These are phyloP conservation scores for Phoxinus dragarum DNA, from an alignment of 2,797 vertebrate species.

Conservation along the genomic window DNA sequence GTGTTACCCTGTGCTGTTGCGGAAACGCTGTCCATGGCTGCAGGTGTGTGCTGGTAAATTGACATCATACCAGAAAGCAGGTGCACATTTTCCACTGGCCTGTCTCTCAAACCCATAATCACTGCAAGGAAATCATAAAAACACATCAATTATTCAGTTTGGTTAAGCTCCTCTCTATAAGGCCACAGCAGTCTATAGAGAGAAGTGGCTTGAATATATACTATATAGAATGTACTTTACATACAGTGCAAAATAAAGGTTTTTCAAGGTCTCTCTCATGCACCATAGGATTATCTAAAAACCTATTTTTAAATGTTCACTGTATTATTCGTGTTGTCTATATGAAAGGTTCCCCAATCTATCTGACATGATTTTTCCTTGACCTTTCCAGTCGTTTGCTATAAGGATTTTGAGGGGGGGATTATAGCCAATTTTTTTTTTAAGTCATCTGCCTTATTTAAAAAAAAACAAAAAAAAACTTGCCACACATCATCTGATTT, in stretches of 20 bases:
- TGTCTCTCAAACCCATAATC: constrained; percentile 95
- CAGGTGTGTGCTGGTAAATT: constrained; percentile 86
- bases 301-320: not conserved
- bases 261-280: not conserved
- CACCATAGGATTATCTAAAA: not conserved
- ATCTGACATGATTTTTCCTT: not conserved
- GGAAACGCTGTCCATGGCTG: constrained; percentile 88
- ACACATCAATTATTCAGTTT: constrained; percentile 32
- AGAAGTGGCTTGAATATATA: constrained; percentile 8
- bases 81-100: constrained; percentile 87
- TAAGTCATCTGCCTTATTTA: no score
- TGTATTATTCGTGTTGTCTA: not conserved
- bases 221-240: not conserved
- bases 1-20: constrained; percentile 94
- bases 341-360: not conserved
- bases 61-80: constrained; percentile 95
- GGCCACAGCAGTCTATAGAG: constrained; percentile 10
- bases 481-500: not conserved
- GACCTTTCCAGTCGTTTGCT: not conserved
- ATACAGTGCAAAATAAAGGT: not conserved
- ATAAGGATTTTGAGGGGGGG: not conserved
- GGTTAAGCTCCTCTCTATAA: not conserved
- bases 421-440: not conserved
- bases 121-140: constrained; percentile 76
- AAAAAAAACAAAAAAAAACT: no score